phyloP scores from a whole-genome alignment of 2,888 invertebrate species.

The Exephanes ischioxanthus region DNA sequence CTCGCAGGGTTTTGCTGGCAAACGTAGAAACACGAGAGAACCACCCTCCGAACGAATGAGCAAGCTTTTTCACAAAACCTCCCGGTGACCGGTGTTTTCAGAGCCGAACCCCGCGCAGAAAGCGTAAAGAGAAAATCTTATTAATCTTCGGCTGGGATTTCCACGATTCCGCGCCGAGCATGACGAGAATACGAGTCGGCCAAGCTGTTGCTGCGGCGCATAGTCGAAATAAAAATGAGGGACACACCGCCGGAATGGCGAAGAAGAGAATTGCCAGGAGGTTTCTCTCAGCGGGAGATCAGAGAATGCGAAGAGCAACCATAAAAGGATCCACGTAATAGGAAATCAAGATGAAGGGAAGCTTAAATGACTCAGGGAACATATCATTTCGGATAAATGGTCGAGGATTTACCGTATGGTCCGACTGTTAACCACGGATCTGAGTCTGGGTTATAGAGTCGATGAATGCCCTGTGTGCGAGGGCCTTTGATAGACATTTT shows the following conservation, averaged over 20 bases:
- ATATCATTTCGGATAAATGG: not conserved
- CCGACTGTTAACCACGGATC: not conserved
- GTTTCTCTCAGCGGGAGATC: not conserved
- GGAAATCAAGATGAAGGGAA: not conserved
- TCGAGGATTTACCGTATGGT: not conserved
- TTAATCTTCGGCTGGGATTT: slow-evolving; percentile 14
- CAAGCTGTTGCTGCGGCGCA: slow-evolving; percentile 2
- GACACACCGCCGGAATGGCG: not conserved
- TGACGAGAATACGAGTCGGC: slow-evolving; percentile 10
- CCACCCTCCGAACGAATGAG: not conserved
- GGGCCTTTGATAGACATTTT: too few species aligned
- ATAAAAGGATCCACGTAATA: not conserved
- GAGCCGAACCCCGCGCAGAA: not conserved
- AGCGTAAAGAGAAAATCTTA: slow-evolving; percentile 4
- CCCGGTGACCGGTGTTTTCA: not conserved
- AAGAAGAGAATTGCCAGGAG: not conserved
- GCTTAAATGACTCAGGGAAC: not conserved
- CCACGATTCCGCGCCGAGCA: not conserved
- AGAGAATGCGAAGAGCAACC: not conserved
- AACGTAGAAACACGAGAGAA: not conserved
- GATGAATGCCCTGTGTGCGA: too few species aligned
- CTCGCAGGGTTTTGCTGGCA: not conserved
- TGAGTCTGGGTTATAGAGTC: not conserved
- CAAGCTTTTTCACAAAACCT: not conserved
- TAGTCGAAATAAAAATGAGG: slow-evolving; percentile 8